Evolutionary conservation across 1,140 invertebrate species (phyloP), one percentile per base, ranked within the genome.

Genomic region (Sarcophaga peregrina): DNA sequence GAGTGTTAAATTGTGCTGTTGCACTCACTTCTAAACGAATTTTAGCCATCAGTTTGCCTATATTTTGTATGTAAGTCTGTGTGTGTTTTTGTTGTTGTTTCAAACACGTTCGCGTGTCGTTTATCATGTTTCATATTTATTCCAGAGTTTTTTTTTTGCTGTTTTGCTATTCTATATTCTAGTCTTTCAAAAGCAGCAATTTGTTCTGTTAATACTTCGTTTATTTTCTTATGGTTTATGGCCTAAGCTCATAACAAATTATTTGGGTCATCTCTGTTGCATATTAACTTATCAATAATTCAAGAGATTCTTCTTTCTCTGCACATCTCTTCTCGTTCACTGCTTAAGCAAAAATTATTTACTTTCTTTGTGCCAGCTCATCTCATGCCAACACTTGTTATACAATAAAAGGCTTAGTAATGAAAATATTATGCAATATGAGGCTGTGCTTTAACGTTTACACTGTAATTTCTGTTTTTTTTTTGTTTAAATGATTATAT

Each of bases 201-300:
- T 82, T 75, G 25, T 37, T 37, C 25, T 37, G 25, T 37, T 37
- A 58, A 62, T 81, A 58, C 80, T 58, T 62, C 50, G 13, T 46
- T 81, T 81, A 81, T 81, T 58, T 81, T 45, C 62, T 62, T 81
- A 37, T 81, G 80, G 62, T 81, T 81, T 58, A n/a, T n/a, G 54
- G 45, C 54, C 50, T 58, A 58, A 58, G 80, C 62, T 81, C 37
- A 48, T 83, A 83, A 83, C 80, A 83, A 81, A 83, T 83, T 83
- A 83, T 83, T 83, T 83, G 75, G 83, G 83, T 83, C 83, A 83
- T 46, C 80, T 80, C 80, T 72, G 68, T 83, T 78, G 83, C 83
- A 83, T 81, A 83, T 83, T 83, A 83, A 80, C 83, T 83, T 81
- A 83, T 83, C 83, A 81, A 83, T 83, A 81, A 83, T 83, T 83